phyloP scores from a whole-genome alignment of 2,888 invertebrate species.

The Tinea semifulvella region DNA sequence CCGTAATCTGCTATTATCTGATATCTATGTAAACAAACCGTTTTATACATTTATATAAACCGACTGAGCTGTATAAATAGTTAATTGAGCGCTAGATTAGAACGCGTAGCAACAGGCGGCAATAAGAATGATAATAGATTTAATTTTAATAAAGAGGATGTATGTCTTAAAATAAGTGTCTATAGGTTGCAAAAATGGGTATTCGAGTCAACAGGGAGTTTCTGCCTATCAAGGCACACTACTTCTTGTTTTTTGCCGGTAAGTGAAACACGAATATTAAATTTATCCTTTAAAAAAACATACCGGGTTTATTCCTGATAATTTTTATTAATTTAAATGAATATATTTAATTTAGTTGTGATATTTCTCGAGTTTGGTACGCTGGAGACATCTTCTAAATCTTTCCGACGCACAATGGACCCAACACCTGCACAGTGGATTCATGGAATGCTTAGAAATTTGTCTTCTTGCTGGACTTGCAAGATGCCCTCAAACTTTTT shows the following conservation, averaged over 20 bases:
- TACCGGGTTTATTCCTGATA: too few species aligned
- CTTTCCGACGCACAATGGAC: background rate
- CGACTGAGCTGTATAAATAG: background rate
- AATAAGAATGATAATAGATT: too few species aligned
- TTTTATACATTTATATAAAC: background rate
- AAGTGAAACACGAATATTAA: slow-evolving; percentile 44
- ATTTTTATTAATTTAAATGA: too few species aligned
- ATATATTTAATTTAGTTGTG: too few species aligned
- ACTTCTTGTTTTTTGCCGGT: slow-evolving; percentile 90
- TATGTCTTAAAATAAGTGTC: background rate
- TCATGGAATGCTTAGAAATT: too few species aligned
- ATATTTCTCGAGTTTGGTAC: too few species aligned
- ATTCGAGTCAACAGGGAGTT: slow-evolving; percentile 73
- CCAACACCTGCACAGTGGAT: background rate
- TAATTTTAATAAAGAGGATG: too few species aligned
- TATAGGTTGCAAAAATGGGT: background rate
- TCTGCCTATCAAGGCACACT: slow-evolving; percentile 86
- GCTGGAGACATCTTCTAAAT: too few species aligned
- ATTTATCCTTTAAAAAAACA: too few species aligned
- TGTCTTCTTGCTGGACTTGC: too few species aligned
- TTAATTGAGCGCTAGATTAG: background rate
- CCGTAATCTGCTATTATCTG: too few species aligned
- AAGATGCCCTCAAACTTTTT: too few species aligned
- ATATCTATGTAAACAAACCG: slow-evolving; percentile 3
- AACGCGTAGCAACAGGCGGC: background rate